Percentiles rank a stretch among this genome's conserved stretches.
Evolutionary conservation across 2,888 invertebrate genomes (phyloP).

Genomic region (Liodrosophila aerea): DNA sequence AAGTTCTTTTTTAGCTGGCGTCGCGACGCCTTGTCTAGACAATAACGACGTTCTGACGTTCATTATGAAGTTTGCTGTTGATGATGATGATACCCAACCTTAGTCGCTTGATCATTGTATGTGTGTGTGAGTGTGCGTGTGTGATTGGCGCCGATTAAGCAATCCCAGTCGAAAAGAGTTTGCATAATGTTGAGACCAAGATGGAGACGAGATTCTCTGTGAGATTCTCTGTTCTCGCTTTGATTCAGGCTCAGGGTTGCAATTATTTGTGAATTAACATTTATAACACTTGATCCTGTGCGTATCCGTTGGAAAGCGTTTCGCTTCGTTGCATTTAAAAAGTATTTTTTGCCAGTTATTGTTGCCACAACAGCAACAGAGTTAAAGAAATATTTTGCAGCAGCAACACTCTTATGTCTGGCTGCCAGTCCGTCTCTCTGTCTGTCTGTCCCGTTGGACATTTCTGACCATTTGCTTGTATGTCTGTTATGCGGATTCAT

Average conservation of each 20-base stretch:
- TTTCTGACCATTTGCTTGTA: slow-evolving; percentile 55
- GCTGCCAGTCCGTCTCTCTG: slow-evolving; percentile 1
- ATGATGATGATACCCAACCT: slow-evolving; percentile 31
- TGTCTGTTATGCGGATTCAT: slow-evolving; percentile 77
- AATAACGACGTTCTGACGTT: slow-evolving; percentile 10
- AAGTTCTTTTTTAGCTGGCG: slow-evolving; percentile 20
- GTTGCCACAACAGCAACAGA: slow-evolving; percentile 18
- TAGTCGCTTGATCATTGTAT: slow-evolving; percentile 20
- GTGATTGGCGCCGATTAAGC: slow-evolving; percentile 75
- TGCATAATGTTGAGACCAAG: slow-evolving; percentile 34
- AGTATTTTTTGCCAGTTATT: slow-evolving; percentile 60
- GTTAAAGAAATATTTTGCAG: slow-evolving; percentile 53
- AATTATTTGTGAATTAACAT: slow-evolving; percentile 79
- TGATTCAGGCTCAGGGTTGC: slow-evolving; percentile 42
- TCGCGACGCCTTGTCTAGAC: slow-evolving; percentile 43
- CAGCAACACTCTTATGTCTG: slow-evolving; percentile 15
- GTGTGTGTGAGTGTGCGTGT: slow-evolving; percentile 2
- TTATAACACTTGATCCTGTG: slow-evolving; percentile 77
- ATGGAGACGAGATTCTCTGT: neutral
- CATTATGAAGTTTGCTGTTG: slow-evolving; percentile 10
- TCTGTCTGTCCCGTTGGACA: slow-evolving; percentile 42
- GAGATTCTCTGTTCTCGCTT: neutral
- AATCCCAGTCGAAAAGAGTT: slow-evolving; percentile 40
- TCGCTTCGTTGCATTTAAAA: slow-evolving; percentile 71
- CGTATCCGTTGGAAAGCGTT: slow-evolving; percentile 52